Conservation (phyloP, 2,888 invertebrate genomes). For the Drosophila kuntzei region DNA sequence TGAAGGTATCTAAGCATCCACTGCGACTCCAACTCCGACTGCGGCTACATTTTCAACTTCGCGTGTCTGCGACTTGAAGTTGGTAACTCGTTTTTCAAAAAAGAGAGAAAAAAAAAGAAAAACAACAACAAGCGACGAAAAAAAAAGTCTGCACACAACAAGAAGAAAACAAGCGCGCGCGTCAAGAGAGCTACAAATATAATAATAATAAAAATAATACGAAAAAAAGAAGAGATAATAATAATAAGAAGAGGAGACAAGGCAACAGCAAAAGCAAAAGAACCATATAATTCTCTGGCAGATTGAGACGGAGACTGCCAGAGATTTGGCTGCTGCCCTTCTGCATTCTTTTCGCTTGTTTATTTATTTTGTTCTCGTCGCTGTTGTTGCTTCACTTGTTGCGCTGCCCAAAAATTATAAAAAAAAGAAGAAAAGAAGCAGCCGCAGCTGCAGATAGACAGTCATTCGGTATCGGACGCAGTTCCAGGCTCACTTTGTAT, state of each 20-base stretch:
- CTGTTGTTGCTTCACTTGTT: conserved; percentile 70
- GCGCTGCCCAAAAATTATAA: conserved; percentile 44
- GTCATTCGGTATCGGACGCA: conserved; percentile 8
- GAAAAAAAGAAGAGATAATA: conserved; percentile 43
- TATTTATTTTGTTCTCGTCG: conserved; percentile 56
- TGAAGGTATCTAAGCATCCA: conserved; percentile 78
- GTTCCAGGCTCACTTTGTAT: conserved; percentile 51
- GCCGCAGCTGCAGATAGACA: conserved; percentile 52
- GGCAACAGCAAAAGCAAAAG: conserved; percentile 10
- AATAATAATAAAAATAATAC: conserved; percentile 44
- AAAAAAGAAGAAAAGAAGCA: conserved; percentile 14
- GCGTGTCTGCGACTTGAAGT: conserved; percentile 59
- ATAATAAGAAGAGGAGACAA: conserved; percentile 16
- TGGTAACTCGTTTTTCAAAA: conserved; percentile 79
- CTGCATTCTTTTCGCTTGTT: conserved; percentile 75
- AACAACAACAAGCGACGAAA: conserved; percentile 29
- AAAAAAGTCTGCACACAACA: conserved; percentile 64
- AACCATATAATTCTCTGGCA: conserved; percentile 28
- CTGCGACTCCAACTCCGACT: conserved; percentile 29
- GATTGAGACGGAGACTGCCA: conserved; percentile 9
- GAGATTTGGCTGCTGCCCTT: conserved; percentile 62
- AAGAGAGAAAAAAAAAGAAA: conserved; percentile 40
- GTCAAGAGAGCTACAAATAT: conserved; percentile 47
- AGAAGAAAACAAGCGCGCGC: conserved; percentile 51
- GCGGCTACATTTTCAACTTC: conserved; percentile 52